These are phyloP conservation scores for Pelecanoides urinatrix DNA, from an alignment of 2,113 vertebrate genomes.

Conservation along the genomic window DNA sequence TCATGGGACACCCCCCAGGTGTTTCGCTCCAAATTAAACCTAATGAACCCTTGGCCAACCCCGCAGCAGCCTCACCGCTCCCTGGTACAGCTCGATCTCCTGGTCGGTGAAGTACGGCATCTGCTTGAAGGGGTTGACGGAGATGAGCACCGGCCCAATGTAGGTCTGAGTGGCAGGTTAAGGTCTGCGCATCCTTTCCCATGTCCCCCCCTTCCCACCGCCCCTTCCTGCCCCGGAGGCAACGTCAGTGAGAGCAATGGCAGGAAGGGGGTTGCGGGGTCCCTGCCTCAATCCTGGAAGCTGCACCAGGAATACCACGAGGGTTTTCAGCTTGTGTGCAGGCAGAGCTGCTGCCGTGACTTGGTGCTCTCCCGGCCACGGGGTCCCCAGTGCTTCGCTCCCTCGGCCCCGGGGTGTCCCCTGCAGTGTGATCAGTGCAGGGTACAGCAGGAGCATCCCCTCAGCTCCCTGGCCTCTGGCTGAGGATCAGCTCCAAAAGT, in stretches of 20 bases:
- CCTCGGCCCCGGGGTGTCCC: accelerated
- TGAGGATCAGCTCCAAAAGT: neutral
- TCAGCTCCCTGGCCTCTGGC: neutral
- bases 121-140: constrained; percentile 97
- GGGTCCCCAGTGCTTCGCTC: accelerated
- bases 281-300: neutral
- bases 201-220: neutral
- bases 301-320: accelerated
- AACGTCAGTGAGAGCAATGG: accelerated
- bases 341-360: neutral
- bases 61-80: constrained; percentile 82
- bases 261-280: neutral
- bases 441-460: neutral
- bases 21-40: neutral
- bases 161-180: constrained; percentile 83
- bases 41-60: accelerated
- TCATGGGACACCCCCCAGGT: neutral
- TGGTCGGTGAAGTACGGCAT: constrained; percentile 97
- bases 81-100: constrained; percentile 94
- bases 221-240: neutral
- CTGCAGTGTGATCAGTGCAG: accelerated
- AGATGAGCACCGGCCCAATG: constrained; percentile 94
- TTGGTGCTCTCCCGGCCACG: neutral
- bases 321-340: neutral
- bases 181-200: constrained; percentile 4